Base-by-base conservation (phyloP, 2,888 invertebrate genomes). In the Ceriagrion tenellum region DNA sequence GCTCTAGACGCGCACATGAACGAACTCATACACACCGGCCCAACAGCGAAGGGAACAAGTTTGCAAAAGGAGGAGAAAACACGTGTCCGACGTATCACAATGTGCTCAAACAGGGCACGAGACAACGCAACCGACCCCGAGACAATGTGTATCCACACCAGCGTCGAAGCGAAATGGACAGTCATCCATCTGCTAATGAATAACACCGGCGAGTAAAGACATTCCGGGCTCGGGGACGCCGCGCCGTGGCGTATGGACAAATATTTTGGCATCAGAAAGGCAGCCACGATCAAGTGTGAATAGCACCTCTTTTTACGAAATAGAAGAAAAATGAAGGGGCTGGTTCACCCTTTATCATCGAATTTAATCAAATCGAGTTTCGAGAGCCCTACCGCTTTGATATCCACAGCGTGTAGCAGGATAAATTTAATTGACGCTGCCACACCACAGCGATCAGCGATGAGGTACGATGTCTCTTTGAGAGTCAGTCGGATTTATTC, bases 91-190 rank as follows among this genome's bases (percentile, higher is more conserved):
- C n/a, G 69, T 69, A 69, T 69, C 69, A 69, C 69, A n/a, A 23
- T 69, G 69, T 69, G 47, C 47, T 26, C 69, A 69, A 69, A 69
- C 69, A 69, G 47, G 4, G 69, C n/a, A n/a, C 26, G 69, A 26
- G 69, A 69, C 26, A 26, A 69, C 69, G 69, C 69, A 69, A 8
- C 23, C 10, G 10, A 8, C 26, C 69, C 69, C n/a, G 26, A 69
- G 69, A 69, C 69, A 69, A 69, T 69, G 69, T 2, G n/a, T 4
- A 26, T 4, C 26, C 69, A 23, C 69, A 20, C 69, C 0, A n/a
- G 69, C 69, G n/a, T n/a, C 69, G n/a, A 69, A 69, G 69, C 23
- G n/a, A 69, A 69, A 69, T 69, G 69, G 69, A n/a, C 69, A 69
- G 69, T 69, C 69, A 20, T 26, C 69, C 69, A n/a, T n/a, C 26